Conservation (phyloP, 2,888 invertebrate species). For the Omphaloscelis lunosa region DNA sequence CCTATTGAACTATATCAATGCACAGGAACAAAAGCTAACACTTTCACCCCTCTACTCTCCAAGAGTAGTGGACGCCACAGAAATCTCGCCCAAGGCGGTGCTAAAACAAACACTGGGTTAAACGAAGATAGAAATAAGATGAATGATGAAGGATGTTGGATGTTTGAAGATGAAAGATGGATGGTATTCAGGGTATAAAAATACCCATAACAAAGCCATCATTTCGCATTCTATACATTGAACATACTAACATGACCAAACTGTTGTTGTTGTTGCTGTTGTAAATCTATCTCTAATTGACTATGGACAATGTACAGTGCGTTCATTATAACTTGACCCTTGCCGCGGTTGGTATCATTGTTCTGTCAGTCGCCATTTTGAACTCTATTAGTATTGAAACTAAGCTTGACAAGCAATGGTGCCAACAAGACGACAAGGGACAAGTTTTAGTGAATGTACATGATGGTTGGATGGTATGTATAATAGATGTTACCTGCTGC, state of each 20-base stretch:
- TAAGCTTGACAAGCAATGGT: too few relatives aligned
- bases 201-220: not conserved
- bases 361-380: too few relatives aligned
- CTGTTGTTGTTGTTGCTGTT: too few relatives aligned
- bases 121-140: not conserved
- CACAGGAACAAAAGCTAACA: not conserved
- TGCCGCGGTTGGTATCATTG: too few relatives aligned
- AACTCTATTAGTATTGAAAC: too few relatives aligned
- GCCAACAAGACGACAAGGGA: too few relatives aligned
- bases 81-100: not conserved
- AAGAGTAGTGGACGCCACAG: not conserved
- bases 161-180: not conserved
- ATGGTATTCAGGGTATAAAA: not conserved
- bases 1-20: not conserved
- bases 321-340: too few relatives aligned
- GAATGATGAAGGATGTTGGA: not conserved
- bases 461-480: not conserved
- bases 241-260: too few relatives aligned
- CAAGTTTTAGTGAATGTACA: not conserved
- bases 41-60: not conserved
- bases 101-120: not conserved
- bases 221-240: too few relatives aligned
- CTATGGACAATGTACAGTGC: too few relatives aligned
- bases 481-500: constrained; percentile 84
- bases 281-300: too few relatives aligned